A percentile compares a stretch with the other conserved stretches of the same genome.
Evolutionary conservation across 2,113 vertebrate genomes (phyloP).

Genomic region (Macquaria ambigua): DNA sequence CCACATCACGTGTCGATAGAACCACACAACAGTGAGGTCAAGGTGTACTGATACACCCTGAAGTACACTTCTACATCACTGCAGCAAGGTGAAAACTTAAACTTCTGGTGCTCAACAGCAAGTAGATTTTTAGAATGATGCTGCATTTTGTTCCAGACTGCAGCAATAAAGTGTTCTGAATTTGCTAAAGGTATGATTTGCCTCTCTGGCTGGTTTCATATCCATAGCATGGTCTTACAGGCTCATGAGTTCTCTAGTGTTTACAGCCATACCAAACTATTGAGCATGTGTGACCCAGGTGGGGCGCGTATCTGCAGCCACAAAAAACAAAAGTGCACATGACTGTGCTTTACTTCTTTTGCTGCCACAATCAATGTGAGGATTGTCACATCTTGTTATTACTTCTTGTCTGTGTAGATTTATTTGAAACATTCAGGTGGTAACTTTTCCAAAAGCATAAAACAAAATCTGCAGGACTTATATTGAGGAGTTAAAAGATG

Average conservation of each 20-base stretch:
- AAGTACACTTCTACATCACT: background rate
- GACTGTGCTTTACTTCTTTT: background rate
- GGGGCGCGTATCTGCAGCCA: background rate
- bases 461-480: background rate
- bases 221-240: background rate
- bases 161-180: background rate
- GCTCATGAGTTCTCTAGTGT: background rate
- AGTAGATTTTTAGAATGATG: background rate
- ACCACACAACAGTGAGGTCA: background rate
- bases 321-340: background rate
- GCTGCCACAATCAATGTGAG: background rate
- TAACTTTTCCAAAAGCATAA: background rate
- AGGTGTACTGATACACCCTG: background rate
- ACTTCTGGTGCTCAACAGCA: no score
- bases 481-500: no score
- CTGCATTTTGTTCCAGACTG: background rate
- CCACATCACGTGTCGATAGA: background rate
- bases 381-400: background rate
- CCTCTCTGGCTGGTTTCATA: background rate
- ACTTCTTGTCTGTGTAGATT: background rate
- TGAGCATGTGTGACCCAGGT: conserved; percentile 1
- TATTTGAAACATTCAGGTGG: background rate
- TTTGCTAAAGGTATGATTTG: background rate
- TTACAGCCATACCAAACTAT: background rate
- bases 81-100: background rate